A percentile compares a stretch with the other conserved stretches of the same genome.
Conservation (phyloP, 2,888 invertebrate species). For the Morpho deidamia region DNA sequence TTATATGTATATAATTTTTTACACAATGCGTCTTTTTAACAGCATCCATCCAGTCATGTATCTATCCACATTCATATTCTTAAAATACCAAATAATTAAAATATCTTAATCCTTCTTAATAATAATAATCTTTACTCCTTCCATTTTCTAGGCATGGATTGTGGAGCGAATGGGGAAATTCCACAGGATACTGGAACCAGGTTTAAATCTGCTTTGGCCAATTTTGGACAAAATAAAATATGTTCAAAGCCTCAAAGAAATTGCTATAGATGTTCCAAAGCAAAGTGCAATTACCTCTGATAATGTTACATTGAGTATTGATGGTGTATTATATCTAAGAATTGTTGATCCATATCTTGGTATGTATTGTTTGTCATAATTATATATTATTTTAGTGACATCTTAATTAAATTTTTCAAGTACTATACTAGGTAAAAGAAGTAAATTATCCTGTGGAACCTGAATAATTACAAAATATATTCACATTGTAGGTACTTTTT, state of each 20-base stretch:
- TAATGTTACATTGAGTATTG: conserved; percentile 97
- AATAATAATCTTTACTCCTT: not conserved
- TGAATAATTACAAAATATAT: no score
- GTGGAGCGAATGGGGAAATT: conserved; percentile 99
- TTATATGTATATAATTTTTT: not conserved
- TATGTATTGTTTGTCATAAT: conserved; percentile 25
- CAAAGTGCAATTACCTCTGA: conserved; percentile 99
- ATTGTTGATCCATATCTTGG: conserved; percentile 96
- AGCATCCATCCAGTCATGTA: not conserved
- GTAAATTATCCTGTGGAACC: no score
- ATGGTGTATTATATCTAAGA: conserved; percentile 97
- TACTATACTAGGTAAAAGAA: no score
- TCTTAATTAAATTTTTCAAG: no score
- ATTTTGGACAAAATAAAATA: conserved; percentile 95
- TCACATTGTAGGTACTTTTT: no score
- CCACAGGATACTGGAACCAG: conserved; percentile 94
- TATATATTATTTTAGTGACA: no score
- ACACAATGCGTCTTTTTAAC: not conserved
- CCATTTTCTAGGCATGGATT: conserved; percentile 89
- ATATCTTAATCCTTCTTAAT: no score
- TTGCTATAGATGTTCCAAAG: conserved; percentile 99
- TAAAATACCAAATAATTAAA: no score
- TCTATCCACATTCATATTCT: no score
- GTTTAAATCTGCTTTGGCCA: conserved; percentile 94
- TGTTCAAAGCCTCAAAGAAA: conserved; percentile 99